Evolutionary conservation across 1,140 invertebrate genomes (phyloP), one percentile per base, ranked within the genome.

Genomic region (Drosophila sturtevanti): DNA sequence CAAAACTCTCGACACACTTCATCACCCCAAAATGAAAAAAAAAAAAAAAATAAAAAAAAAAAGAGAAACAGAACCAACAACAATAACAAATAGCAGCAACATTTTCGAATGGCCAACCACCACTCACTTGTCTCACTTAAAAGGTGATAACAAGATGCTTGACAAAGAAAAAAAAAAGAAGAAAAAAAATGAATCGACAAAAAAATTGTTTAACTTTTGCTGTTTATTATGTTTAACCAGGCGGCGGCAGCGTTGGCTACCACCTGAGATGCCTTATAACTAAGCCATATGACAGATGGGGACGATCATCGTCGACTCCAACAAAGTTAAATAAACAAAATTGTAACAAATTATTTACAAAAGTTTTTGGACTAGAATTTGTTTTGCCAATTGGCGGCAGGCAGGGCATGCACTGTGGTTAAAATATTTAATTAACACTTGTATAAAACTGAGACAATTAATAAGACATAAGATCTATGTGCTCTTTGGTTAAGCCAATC

Each of bases 71-170:
- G n/a, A n/a, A n/a, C n/a, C n/a, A n/a, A n/a, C 21, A 68, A 14
- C 51, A 22, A 48, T 2, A 54, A 12, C 35, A 27, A 22, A 12
- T 31, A 24, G 54, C 16, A 61, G 22, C 62, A 48, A 37, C 22
- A 35, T 34, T 22, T 55, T 51, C 27, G 27, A 60, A 27, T 68
- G 31, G 64, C 58, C 79, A 77, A 63, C 73, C 48, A 75, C 78
- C 82, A 89, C 82, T 87, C 84, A 82, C 84, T 79, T 89, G 68
- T 87, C 75, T 77, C 84, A 89, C 84, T 89, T 87, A 89, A 89
- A 87, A 87, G 84, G 84, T 87, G 84, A 87, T 89, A 89, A 87
- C 84, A 87, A 87, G 76, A 70, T 84, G 85, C 84, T 84, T 76
- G 77, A 82, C 85, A 68, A 61, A 77, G 59, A 35, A 60, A 59